phyloP scores from a whole-genome alignment of 2,888 invertebrate genomes.

The Acleris emargana region DNA sequence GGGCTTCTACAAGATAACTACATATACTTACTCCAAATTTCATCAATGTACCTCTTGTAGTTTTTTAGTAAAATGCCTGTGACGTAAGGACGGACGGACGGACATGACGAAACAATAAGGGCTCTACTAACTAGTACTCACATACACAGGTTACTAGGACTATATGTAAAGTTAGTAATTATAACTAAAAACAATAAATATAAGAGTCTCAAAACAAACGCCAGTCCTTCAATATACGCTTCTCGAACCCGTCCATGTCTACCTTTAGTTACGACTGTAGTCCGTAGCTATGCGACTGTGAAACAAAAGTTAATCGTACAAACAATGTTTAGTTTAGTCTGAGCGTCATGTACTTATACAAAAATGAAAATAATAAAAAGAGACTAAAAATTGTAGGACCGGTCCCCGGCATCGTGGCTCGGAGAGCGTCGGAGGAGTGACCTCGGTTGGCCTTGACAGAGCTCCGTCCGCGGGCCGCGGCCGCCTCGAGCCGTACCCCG shows the following conservation, averaged over 20 bases:
- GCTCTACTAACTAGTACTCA: too few species aligned
- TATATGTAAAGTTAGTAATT: too few species aligned
- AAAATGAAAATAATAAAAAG: slow-evolving; percentile 84
- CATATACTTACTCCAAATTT: too few species aligned
- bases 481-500: slow-evolving; percentile 63
- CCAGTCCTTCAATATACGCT: slow-evolving; percentile 2
- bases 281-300: slow-evolving; percentile 49
- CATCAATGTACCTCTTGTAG: too few species aligned
- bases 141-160: too few species aligned
- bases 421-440: slow-evolving; percentile 82
- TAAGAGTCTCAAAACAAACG: too few species aligned
- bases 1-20: too few species aligned
- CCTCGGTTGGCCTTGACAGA: slow-evolving; percentile 83
- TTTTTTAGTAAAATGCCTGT: too few species aligned
- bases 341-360: slow-evolving; percentile 77
- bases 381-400: slow-evolving; percentile 82
- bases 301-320: slow-evolving; percentile 80
- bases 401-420: slow-evolving; percentile 77
- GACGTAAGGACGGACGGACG: too few species aligned
- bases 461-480: slow-evolving; percentile 67
- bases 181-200: too few species aligned
- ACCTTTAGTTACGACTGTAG: not conserved
- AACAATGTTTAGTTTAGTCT: slow-evolving; percentile 79
- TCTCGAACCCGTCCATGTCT: slow-evolving; percentile 16
- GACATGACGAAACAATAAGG: too few species aligned